These are phyloP conservation scores for Halictus ligatus DNA, from an alignment of 2,888 invertebrate genomes.

Conservation along the genomic window DNA sequence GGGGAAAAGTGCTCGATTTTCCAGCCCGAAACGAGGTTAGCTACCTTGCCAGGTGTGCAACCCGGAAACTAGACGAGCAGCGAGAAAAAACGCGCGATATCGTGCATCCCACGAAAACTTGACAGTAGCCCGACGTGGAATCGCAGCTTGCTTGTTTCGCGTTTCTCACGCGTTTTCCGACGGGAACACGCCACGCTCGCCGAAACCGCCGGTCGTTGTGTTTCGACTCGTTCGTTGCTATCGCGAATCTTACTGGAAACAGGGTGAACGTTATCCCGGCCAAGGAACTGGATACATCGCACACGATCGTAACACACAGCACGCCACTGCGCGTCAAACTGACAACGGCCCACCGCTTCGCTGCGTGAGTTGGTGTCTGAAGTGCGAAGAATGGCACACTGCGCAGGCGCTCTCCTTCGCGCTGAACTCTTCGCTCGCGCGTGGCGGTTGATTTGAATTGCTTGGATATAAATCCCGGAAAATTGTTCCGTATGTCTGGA, in stretches of 20 bases:
- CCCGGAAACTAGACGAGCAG: background rate
- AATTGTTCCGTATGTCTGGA: background rate
- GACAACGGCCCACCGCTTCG: conserved; percentile 38
- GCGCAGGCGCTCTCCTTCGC: conserved; percentile 27
- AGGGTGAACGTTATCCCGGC: background rate
- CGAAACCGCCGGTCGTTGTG: background rate
- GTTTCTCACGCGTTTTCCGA: conserved; percentile 36
- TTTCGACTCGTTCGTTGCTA: background rate
- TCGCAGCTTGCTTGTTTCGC: background rate
- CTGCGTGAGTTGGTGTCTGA: background rate
- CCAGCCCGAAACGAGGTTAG: conserved; percentile 15
- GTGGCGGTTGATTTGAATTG: background rate
- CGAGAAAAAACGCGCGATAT: background rate
- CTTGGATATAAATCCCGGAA: background rate
- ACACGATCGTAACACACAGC: conserved; percentile 15
- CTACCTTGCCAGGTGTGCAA: conserved; percentile 12
- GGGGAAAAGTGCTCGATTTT: background rate
- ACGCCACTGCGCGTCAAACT: conserved; percentile 71
- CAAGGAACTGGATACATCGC: background rate
- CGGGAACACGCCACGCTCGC: background rate
- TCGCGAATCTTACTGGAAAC: background rate
- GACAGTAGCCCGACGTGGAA: background rate
- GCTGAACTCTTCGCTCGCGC: background rate
- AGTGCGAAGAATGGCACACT: background rate
- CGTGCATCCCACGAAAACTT: conserved; percentile 29